Evolutionary conservation across 1,140 invertebrate genomes (phyloP).

Genomic region (Brachionus plicatilis): DNA sequence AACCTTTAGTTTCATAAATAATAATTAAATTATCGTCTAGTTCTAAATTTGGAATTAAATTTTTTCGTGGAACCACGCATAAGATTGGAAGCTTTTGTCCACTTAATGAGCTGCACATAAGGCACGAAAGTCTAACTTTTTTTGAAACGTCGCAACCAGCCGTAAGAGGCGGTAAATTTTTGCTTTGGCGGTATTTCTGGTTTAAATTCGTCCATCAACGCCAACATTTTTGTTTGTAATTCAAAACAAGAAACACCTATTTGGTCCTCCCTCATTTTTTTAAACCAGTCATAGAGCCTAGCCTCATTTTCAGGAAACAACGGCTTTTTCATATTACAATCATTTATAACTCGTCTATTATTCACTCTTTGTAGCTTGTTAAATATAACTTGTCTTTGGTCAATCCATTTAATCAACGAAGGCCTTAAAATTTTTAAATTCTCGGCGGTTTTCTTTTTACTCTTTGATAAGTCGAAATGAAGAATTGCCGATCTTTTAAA

Average conservation of each 20-base stretch:
- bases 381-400: neutral
- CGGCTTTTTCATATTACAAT: constrained; percentile 3
- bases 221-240: neutral
- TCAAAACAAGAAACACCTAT: constrained; percentile 36
- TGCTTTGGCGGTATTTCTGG: neutral
- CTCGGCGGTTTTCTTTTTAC: constrained; percentile 47
- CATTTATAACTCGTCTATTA: neutral
- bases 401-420: neutral
- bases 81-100: neutral
- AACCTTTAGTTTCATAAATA: constrained; percentile 15
- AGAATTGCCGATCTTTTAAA: neutral
- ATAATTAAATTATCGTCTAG: neutral
- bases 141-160: neutral
- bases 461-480: constrained; percentile 57
- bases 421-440: neutral
- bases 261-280: neutral
- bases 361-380: neutral
- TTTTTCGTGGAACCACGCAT: neutral
- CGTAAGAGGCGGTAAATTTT: neutral
- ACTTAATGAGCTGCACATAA: neutral
- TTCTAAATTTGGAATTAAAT: neutral
- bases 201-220: neutral
- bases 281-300: constrained; percentile 1
- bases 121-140: constrained; percentile 1
- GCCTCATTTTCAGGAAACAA: constrained; percentile 1